A percentile compares a stretch with the other conserved stretches of the same genome.
Evolutionary conservation across 2,113 vertebrate genomes (phyloP).

Genomic region (Antechinus stuartii): DNA sequence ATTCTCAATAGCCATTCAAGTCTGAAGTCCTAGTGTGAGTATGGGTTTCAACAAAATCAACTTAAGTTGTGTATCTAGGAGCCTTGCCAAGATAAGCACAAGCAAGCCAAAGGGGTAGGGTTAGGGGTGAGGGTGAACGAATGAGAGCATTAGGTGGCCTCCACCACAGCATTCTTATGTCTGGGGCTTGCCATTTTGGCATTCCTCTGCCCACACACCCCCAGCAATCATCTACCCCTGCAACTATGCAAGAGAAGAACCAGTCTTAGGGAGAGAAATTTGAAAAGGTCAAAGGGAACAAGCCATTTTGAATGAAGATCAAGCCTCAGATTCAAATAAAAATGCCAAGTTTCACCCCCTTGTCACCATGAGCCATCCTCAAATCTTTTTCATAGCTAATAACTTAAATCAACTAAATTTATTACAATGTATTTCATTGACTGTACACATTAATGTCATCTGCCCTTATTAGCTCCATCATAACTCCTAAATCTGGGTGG

Average conservation of each 20-base stretch:
- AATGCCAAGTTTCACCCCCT: slow-evolving; percentile 19
- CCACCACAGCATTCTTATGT: background rate
- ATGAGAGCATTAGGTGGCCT: background rate
- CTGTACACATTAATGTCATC: background rate
- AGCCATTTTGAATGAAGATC: slow-evolving; percentile 17
- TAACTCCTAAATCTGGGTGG: background rate
- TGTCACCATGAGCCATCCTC: background rate
- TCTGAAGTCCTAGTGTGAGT: background rate
- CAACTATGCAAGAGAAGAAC: slow-evolving; percentile 16
- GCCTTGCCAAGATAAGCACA: background rate
- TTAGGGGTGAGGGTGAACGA: background rate
- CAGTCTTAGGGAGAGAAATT: background rate
- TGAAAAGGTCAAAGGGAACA: slow-evolving; percentile 1
- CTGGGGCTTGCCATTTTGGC: background rate
- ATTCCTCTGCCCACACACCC: background rate
- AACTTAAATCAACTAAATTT: slow-evolving; percentile 43
- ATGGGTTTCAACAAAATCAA: background rate
- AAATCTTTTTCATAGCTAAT: slow-evolving; percentile 4
- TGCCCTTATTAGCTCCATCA: background rate
- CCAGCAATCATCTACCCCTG: background rate
- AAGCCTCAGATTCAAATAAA: slow-evolving; percentile 1
- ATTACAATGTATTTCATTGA: slow-evolving; percentile 20
- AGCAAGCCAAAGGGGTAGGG: background rate
- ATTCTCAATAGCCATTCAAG: background rate
- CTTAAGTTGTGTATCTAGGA: background rate